Conservation (phyloP, 2,888 invertebrate species). For the Drosophila pegasa region DNA sequence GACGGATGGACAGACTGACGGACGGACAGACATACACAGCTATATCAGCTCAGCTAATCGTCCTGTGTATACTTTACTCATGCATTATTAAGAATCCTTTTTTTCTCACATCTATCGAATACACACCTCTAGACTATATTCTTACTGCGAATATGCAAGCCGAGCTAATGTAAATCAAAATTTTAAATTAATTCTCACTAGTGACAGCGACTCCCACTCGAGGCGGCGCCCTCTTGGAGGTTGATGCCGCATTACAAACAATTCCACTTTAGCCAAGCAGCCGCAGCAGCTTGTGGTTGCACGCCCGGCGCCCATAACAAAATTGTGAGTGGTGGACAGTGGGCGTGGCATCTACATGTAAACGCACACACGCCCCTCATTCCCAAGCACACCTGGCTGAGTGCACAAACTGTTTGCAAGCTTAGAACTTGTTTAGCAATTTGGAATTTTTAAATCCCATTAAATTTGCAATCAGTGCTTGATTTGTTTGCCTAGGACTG, state of each 20-base stretch:
- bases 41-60: too few relatives aligned
- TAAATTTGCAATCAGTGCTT: slow-evolving; percentile 73
- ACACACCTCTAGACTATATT: too few relatives aligned
- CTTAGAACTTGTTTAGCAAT: slow-evolving; percentile 71
- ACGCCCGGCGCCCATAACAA: slow-evolving; percentile 37
- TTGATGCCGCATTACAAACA: slow-evolving; percentile 70
- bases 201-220: slow-evolving; percentile 6
- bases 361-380: not conserved
- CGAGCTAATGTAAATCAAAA: slow-evolving; percentile 53
- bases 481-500: slow-evolving; percentile 65
- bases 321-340: slow-evolving; percentile 20
- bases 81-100: not conserved
- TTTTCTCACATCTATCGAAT: not conserved
- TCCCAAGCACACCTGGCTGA: slow-evolving; percentile 20
- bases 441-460: slow-evolving; percentile 75
- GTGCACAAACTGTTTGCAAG: slow-evolving; percentile 21
- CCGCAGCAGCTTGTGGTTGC: slow-evolving; percentile 73
- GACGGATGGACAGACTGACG: too few relatives aligned
- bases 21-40: too few relatives aligned
- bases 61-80: not conserved
- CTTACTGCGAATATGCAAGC: not conserved
- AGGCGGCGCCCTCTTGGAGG: not conserved
- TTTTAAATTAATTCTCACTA: slow-evolving; percentile 64
- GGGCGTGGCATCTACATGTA: slow-evolving; percentile 31
- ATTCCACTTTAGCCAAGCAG: slow-evolving; percentile 74